phyloP scores from a whole-genome alignment of 2,113 vertebrate species.

The Sialia sialis region DNA sequence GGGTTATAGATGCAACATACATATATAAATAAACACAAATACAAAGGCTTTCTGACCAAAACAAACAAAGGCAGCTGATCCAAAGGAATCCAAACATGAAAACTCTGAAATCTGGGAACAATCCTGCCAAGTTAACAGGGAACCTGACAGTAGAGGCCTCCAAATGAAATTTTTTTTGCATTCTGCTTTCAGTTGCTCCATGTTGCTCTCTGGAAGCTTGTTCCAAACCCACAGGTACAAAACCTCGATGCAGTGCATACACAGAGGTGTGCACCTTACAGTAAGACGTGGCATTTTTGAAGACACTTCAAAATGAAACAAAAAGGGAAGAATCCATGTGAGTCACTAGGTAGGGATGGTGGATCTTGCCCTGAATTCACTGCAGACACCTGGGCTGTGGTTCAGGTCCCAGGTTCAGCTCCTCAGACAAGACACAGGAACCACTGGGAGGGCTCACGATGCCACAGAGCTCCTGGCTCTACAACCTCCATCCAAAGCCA shows the following conservation, averaged over 20 bases:
- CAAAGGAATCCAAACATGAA: background rate
- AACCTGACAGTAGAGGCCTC: background rate
- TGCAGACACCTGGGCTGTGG: background rate
- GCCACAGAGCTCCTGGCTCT: background rate
- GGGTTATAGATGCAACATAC: too few species aligned
- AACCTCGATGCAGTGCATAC: fast-evolving
- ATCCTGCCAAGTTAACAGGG: background rate
- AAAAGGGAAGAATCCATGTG: background rate
- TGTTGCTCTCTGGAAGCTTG: background rate
- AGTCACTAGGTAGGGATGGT: background rate
- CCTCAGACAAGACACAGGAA: background rate
- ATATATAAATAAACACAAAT: background rate
- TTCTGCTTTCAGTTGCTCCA: background rate
- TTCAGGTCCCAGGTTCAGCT: background rate
- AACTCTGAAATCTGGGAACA: background rate
- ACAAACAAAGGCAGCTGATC: background rate
- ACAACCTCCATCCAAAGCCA: background rate
- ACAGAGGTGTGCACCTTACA: background rate
- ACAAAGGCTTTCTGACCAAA: background rate
- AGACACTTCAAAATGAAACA: background rate
- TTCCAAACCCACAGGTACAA: background rate
- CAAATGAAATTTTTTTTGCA: background rate
- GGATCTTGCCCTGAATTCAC: background rate
- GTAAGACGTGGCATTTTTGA: background rate
- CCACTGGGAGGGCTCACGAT: background rate